Evolutionary conservation across 2,888 invertebrate species (phyloP).

Genomic region (Heliconius hortense): DNA sequence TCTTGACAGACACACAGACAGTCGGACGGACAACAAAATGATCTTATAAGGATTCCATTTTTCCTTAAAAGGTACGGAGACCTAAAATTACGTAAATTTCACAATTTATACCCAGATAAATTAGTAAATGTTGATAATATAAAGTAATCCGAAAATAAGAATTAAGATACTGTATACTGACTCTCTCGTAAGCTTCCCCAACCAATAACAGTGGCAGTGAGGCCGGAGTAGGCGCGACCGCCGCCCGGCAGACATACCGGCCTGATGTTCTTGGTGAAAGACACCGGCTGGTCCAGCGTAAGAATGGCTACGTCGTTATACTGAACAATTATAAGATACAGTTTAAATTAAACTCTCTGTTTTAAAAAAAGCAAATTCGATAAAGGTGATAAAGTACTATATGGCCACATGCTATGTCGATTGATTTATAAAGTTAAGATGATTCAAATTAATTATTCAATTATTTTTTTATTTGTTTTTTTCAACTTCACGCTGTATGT

Average conservation of each 20-base stretch:
- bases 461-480: no score
- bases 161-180: constrained; percentile 60
- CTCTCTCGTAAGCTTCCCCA: constrained; percentile 93
- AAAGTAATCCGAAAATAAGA: not conserved
- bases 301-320: constrained; percentile 93
- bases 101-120: not conserved
- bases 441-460: no score
- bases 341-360: constrained; percentile 27
- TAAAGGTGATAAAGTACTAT: no score
- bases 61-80: no score
- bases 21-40: no score
- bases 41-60: no score
- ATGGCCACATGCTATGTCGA: no score
- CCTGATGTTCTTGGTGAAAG: constrained; percentile 86
- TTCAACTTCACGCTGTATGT: no score
- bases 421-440: no score
- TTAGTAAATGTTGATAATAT: not conserved
- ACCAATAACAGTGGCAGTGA: constrained; percentile 90
- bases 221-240: constrained; percentile 84
- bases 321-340: constrained; percentile 57
- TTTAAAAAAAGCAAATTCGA: not conserved
- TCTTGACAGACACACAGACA: no score
- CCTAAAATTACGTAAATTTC: not conserved
- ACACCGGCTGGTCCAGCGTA: constrained; percentile 88
- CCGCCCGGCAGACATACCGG: constrained; percentile 89